These are phyloP conservation scores for Euura lappo DNA, from an alignment of 1,140 invertebrate genomes.

Conservation along the genomic window DNA sequence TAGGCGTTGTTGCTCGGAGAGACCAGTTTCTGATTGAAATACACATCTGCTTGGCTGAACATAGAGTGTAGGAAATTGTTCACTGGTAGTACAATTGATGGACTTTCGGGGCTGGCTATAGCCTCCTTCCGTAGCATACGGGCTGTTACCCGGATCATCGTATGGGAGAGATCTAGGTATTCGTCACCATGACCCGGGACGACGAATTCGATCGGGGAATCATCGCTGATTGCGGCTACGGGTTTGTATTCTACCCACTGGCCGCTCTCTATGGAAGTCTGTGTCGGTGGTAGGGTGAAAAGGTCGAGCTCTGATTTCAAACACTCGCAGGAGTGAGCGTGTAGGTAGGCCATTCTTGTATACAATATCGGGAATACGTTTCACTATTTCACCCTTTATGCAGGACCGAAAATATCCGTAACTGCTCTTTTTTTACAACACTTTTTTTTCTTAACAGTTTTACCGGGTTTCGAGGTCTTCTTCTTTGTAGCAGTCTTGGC, in stretches of 20 bases:
- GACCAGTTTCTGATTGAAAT: conserved; percentile 24
- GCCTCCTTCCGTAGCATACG: background rate
- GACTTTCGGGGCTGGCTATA: background rate
- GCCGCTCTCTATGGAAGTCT: conserved; percentile 50
- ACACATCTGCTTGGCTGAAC: conserved; percentile 13
- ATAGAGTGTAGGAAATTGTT: conserved; percentile 26
- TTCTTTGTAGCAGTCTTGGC: background rate
- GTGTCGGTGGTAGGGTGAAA: conserved; percentile 52
- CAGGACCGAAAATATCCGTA: conserved; percentile 14
- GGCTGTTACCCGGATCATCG: background rate
- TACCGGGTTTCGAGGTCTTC: background rate
- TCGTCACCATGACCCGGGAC: conserved; percentile 8
- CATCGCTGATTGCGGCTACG: background rate
- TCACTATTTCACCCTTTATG: background rate
- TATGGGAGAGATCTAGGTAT: conserved; percentile 8
- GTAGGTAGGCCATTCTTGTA: conserved; percentile 19
- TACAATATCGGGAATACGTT: too few species aligned
- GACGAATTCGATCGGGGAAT: background rate
- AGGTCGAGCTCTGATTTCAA: conserved; percentile 52
- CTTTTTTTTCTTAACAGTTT: background rate
- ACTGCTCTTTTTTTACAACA: background rate
- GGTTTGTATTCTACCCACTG: conserved; percentile 31
- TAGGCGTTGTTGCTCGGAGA: conserved; percentile 20
- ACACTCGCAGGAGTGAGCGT: conserved; percentile 33
- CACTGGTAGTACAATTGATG: background rate